Evolutionary conservation across 2,113 vertebrate species (phyloP).

Genomic region (Oostethus manadensis): DNA sequence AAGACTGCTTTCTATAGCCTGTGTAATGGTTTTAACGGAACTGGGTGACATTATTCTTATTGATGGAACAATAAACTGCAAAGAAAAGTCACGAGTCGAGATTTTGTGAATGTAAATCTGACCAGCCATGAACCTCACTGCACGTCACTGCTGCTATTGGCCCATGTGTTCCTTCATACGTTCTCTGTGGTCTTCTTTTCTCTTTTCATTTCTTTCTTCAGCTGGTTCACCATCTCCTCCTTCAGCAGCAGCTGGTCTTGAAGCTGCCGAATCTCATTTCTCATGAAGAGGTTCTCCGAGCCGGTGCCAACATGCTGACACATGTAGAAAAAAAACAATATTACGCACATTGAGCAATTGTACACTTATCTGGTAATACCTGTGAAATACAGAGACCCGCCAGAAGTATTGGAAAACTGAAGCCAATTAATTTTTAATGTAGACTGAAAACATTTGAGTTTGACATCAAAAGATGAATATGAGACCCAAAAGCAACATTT

Average conservation of each 20-base stretch:
- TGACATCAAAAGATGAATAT: no score
- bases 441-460: no score
- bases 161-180: constrained; percentile 63
- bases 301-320: constrained; percentile 67
- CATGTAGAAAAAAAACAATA: constrained; percentile 7
- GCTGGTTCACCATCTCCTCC: constrained; percentile 78
- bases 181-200: constrained; percentile 86
- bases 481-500: no score
- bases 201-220: constrained; percentile 83
- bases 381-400: not conserved
- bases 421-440: no score
- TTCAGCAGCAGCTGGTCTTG: constrained; percentile 84
- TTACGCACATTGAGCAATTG: not conserved
- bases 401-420: not conserved
- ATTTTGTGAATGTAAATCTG: no score
- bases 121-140: no score
- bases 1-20: no score
- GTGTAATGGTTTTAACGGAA: no score
- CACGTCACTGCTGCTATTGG: no score
- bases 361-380: not conserved
- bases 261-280: constrained; percentile 84
- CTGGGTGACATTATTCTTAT: no score
- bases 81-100: no score
- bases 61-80: no score
- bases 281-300: constrained; percentile 82